Base-by-base conservation (phyloP, 2,888 invertebrate genomes). In the Andrena bucephala region DNA sequence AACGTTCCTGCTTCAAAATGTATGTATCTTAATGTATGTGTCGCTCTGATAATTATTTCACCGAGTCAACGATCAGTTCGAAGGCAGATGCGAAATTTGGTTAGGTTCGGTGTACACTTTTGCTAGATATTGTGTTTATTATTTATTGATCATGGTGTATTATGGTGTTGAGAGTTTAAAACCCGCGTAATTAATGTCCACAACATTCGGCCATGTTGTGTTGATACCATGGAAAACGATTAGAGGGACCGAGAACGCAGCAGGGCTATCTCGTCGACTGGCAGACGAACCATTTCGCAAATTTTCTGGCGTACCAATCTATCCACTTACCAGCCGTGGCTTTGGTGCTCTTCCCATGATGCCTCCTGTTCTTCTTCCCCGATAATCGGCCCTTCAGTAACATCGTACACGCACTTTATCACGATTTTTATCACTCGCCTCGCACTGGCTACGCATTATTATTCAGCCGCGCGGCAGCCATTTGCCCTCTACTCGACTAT, bases 241-340 rank as follows among this genome's bases (percentile, higher is more conserved):
- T 68, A 77, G 77, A 74, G 72, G 60, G 79, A 52, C 69, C 70
- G 82, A 87, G 81, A 81, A 83, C 60, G 84, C 85, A 87, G 85
- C 82, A 85, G 87, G 86, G 86, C 89, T 91, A 88, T 90, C 89
- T 89, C 88, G 86, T 91, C 87, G 90, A 88, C 89, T 89, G 87
- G 88, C 86, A 83, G 74, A 85, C 85, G 85, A 89, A 90, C 89
- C 89, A 89, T 89, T 87, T 89, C 85, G 86, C 74, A 82, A 77
- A 83, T 87, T 84, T 90, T 65, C 77, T 85, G 80, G 85, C 77
- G 50, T 84, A 85, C 77, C 86, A 87, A 87, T 88, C 89, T 85
- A 86, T 86, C 82, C 85, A 93, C 93, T 93, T 92, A 93, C 93
- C 93, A 91, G 93, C 90, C 80, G 92, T 88, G 90, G 91, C 91